A percentile compares a stretch with the other conserved stretches of the same genome.
phyloP scores from a whole-genome alignment of 2,888 invertebrate genomes.

The Apantesis nais region DNA sequence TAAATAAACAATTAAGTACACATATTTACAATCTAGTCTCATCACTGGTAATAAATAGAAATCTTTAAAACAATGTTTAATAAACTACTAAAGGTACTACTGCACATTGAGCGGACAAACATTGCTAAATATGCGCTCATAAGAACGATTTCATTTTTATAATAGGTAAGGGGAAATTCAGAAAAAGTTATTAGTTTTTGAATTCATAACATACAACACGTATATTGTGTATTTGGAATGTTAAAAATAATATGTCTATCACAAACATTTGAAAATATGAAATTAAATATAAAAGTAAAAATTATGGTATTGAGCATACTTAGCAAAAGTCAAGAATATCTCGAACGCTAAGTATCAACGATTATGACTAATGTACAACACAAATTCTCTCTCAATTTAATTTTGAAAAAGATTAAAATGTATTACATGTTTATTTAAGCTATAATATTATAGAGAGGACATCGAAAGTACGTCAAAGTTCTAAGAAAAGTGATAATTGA shows the following conservation, averaged over 20 bases:
- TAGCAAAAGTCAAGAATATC: conserved; percentile 3
- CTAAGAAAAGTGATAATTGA: background rate
- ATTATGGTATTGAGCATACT: conserved; percentile 11
- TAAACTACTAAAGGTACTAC: conserved; percentile 12
- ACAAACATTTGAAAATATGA: background rate
- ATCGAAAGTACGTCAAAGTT: background rate
- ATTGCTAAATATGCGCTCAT: conserved; percentile 10
- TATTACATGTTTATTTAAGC: background rate
- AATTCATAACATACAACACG: background rate
- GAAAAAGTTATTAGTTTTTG: background rate
- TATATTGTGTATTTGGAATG: background rate
- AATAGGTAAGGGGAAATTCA: background rate
- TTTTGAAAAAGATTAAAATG: background rate
- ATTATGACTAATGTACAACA: conserved; percentile 15
- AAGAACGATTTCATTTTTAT: background rate
- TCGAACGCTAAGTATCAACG: conserved; percentile 8
- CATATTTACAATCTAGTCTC: conserved; percentile 74
- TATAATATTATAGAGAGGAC: background rate
- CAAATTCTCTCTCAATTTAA: conserved; percentile 7
- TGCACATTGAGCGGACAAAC: conserved; percentile 19
- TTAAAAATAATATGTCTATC: background rate
- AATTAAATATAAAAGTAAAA: conserved; percentile 1
- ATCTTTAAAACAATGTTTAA: conserved; percentile 38
- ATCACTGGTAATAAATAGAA: conserved; percentile 58
- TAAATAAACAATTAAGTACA: conserved; percentile 68